Evolutionary conservation across 1,140 invertebrate species (phyloP).

Genomic region (Mizuhopecten yessoensis): DNA sequence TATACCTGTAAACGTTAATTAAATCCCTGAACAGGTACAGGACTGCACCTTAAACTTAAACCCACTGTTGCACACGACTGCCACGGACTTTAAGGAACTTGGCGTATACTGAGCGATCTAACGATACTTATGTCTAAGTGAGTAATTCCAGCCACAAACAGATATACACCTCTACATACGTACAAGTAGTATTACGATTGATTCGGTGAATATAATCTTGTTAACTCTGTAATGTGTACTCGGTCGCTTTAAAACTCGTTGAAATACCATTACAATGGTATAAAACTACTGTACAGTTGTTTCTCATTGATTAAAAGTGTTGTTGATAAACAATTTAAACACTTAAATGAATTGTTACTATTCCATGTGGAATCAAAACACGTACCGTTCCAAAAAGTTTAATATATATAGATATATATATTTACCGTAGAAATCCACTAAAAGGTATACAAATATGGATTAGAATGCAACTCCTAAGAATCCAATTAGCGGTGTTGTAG

Average conservation of each 20-base stretch:
- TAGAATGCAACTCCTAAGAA: not conserved
- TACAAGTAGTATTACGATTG: not conserved
- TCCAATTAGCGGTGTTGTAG: too few species aligned
- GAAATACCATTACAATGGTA: not conserved
- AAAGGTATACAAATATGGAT: not conserved
- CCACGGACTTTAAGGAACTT: not conserved
- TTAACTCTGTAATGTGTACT: not conserved
- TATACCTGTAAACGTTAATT: not conserved
- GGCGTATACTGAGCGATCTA: not conserved
- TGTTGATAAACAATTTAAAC: not conserved
- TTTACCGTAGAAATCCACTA: too few species aligned
- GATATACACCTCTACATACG: not conserved
- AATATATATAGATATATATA: too few species aligned
- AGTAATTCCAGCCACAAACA: slow-evolving; percentile 9
- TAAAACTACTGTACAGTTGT: not conserved
- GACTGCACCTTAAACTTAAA: not conserved
- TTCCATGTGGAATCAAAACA: not conserved
- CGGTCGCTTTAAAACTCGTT: not conserved
- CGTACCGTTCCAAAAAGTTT: too few species aligned
- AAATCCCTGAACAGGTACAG: not conserved
- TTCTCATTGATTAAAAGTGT: not conserved
- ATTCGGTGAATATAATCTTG: not conserved
- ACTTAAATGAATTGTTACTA: not conserved
- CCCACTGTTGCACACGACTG: not conserved
- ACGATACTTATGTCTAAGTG: not conserved